phyloP scores from a whole-genome alignment of 2,797 vertebrate genomes.

The Enteromius afrohamiltoni region DNA sequence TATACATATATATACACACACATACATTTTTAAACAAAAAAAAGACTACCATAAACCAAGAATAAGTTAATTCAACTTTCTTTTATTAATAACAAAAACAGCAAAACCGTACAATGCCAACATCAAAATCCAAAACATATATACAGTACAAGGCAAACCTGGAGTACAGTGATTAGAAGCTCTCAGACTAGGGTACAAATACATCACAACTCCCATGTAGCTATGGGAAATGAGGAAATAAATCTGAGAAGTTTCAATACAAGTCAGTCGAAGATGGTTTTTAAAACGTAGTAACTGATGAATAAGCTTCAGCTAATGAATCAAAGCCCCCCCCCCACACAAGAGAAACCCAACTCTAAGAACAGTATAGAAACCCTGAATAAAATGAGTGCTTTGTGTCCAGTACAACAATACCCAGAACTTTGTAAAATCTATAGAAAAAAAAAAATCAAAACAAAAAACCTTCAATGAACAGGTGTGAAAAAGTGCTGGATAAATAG shows the following conservation, averaged over 20 bases:
- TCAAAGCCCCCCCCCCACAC: background rate
- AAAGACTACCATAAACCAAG: slow-evolving; percentile 62
- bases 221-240: slow-evolving; percentile 19
- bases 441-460: background rate
- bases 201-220: slow-evolving; percentile 44
- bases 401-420: background rate
- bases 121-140: slow-evolving; percentile 49
- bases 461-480: slow-evolving; percentile 4
- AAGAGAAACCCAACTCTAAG: background rate
- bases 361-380: background rate
- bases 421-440: slow-evolving; percentile 18
- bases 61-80: slow-evolving; percentile 59
- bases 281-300: slow-evolving; percentile 25
- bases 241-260: background rate
- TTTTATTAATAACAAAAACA: slow-evolving; percentile 58
- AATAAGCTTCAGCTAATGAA: slow-evolving; percentile 19
- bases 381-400: slow-evolving; percentile 36
- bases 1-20: too few relatives aligned
- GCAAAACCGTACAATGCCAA: slow-evolving; percentile 63
- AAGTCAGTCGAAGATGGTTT: slow-evolving; percentile 20
- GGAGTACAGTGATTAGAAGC: slow-evolving; percentile 58
- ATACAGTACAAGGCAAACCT: slow-evolving; percentile 32
- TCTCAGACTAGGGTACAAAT: slow-evolving; percentile 60
- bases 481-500: slow-evolving; percentile 17
- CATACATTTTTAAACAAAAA: too few relatives aligned